Evolutionary conservation across 64 coral and sea anemone species (phyloP).

Genomic region (Actinia tenebrosa): DNA sequence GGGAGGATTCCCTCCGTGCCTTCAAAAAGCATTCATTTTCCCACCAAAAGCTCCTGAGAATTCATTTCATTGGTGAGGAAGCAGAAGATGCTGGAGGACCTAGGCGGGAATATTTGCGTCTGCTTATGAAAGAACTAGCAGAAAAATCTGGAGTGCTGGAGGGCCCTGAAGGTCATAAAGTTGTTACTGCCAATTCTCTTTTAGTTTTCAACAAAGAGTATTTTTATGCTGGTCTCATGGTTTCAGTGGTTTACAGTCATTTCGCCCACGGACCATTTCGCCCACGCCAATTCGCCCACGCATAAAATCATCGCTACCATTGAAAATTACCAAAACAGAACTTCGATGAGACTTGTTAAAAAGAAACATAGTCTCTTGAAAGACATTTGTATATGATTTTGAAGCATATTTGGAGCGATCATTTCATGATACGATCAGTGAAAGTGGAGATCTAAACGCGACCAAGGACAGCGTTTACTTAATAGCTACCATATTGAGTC

Average conservation of each 20-base stretch:
- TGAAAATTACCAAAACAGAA: too few relatives aligned
- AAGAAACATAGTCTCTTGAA: too few relatives aligned
- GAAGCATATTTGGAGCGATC: too few relatives aligned
- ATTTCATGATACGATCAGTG: too few relatives aligned
- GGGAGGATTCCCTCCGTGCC: background rate
- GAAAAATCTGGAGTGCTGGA: conserved; percentile 30
- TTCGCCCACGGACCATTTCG: too few relatives aligned
- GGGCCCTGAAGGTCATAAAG: conserved; percentile 4
- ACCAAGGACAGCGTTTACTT: too few relatives aligned
- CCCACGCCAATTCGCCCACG: too few relatives aligned
- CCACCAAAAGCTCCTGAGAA: background rate
- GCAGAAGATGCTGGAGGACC: background rate
- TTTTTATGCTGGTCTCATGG: conserved; percentile 18
- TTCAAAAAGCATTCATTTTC: background rate
- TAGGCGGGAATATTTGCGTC: background rate
- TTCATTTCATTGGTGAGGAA: background rate
- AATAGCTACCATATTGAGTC: too few relatives aligned
- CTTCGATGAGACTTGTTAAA: too few relatives aligned
- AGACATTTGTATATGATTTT: too few relatives aligned
- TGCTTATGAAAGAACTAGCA: conserved; percentile 7
- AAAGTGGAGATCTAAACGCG: too few relatives aligned
- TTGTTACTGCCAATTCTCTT: conserved; percentile 7
- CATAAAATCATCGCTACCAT: too few relatives aligned
- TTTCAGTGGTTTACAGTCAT: background rate
- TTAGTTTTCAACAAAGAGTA: conserved; percentile 14